phyloP scores from a whole-genome alignment of 1,140 invertebrate genomes.

The Globodera ellingtonae region DNA sequence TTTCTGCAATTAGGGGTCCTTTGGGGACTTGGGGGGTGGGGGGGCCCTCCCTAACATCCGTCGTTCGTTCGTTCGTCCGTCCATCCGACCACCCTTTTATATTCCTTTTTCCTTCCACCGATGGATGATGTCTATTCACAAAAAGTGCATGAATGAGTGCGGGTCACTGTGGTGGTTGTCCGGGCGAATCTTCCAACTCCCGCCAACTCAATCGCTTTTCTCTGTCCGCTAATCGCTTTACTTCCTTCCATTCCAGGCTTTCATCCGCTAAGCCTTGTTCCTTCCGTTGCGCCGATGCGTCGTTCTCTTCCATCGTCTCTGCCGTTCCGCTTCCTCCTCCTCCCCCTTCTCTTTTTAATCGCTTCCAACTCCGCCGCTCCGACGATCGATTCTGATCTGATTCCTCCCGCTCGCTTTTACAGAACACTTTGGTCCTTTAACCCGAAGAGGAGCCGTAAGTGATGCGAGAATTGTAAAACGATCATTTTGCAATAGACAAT shows the following conservation, averaged over 20 bases:
- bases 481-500: constrained; percentile 21
- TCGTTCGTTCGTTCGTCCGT: too few relatives aligned
- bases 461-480: background rate
- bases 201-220: background rate
- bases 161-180: background rate
- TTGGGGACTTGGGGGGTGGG: background rate
- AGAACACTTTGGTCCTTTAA: constrained; percentile 38
- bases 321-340: background rate
- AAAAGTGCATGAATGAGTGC: background rate
- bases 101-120: background rate
- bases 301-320: background rate
- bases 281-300: constrained; percentile 1
- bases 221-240: background rate
- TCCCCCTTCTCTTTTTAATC: background rate
- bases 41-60: background rate
- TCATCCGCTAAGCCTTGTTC: background rate
- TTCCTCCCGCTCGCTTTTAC: constrained; percentile 30
- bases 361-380: background rate
- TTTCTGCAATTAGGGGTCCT: background rate
- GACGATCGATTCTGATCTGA: constrained; percentile 6
- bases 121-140: background rate
- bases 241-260: background rate
- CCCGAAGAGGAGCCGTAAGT: constrained; percentile 51
- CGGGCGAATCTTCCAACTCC: too few relatives aligned
- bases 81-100: background rate